Base-by-base conservation (phyloP, 92 coral and sea anemone genomes). In the Virgularia gustaviana region DNA sequence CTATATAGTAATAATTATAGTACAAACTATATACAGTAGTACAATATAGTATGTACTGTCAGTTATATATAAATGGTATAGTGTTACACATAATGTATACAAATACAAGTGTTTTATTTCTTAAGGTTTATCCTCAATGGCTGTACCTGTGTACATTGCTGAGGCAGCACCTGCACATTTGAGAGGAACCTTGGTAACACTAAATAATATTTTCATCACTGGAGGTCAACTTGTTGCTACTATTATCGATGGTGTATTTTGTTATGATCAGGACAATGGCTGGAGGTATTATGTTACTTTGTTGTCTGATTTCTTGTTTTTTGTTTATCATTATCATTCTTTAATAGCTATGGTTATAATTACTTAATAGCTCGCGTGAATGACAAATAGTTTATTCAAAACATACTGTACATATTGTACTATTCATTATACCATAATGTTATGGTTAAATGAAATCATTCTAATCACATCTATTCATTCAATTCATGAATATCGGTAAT, bases 151-250 rank as follows among this genome's bases (percentile, higher is more conserved):
- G 18, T 90, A 90, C 57, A 79, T 90, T 28, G 96, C 96, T 18
- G 98, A 92, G 78, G 79, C 92, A 42, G 88, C 98, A 9, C 98
- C 98, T 1, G 57, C 96, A 16, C 79, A 86, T 16, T 30, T 79
- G 23, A 79, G 98, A 62, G 98, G 98, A 9, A 84, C 58, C 33
- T 82, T 92, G 33, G 88, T 89, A n/a, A 84, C 96, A 15, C 25
- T 86, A 52, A 88, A 92, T 74, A 82, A 84, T 52, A 43, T 85
- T 19, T 89, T 92, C 59, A 84, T 92, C 36, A 92, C 98, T 42
- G 98, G 96, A 19, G 98, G 98, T 0, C 96, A 89, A 70, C 89
- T 92, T 79, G 41, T 92, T 52, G 98, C 98, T 6, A 79, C 90
- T 19, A 72, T 86, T 1, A 54, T 92, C 47, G 98, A 88, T 84